Conservation (phyloP, 2,797 vertebrate species). For the Triplophysa yarkandensis region DNA sequence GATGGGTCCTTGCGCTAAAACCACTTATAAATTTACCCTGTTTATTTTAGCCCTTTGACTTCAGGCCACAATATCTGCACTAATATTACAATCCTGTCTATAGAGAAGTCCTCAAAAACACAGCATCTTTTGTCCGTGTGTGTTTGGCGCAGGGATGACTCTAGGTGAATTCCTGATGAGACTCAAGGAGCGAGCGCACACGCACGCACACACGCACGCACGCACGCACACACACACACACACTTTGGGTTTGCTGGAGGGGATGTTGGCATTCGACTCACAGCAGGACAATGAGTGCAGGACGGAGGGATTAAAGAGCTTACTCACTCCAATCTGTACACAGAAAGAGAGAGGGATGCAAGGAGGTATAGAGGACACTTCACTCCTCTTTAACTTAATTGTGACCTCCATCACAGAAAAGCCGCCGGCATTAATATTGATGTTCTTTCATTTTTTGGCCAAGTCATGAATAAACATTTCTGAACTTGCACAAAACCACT, state of each 20-base stretch:
- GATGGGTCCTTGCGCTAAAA: no score
- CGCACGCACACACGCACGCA: slow-evolving; percentile 15
- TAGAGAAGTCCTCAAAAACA: neutral
- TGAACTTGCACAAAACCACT: slow-evolving; percentile 6
- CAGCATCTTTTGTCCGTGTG: neutral
- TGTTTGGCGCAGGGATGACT: slow-evolving; percentile 53
- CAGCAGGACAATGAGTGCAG: slow-evolving; percentile 39
- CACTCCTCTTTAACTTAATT: slow-evolving; percentile 1
- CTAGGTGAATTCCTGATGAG: slow-evolving; percentile 54
- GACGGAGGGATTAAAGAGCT: slow-evolving; percentile 49
- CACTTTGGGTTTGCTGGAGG: slow-evolving; percentile 24
- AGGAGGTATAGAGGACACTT: slow-evolving; percentile 31
- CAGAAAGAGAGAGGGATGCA: slow-evolving; percentile 20
- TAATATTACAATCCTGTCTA: neutral
- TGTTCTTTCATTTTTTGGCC: slow-evolving; percentile 3
- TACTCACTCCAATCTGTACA: slow-evolving; percentile 54
- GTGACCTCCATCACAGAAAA: slow-evolving; percentile 9
- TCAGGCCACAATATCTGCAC: neutral
- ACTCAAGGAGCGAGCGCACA: slow-evolving; percentile 18
- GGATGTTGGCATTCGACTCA: slow-evolving; percentile 42
- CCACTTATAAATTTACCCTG: no score
- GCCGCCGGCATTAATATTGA: neutral
- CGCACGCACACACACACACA: slow-evolving; percentile 23
- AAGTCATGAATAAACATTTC: neutral
- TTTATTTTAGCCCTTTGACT: no score